phyloP scores from a whole-genome alignment of 2,113 vertebrate genomes.

The Seriola aureovittata region DNA sequence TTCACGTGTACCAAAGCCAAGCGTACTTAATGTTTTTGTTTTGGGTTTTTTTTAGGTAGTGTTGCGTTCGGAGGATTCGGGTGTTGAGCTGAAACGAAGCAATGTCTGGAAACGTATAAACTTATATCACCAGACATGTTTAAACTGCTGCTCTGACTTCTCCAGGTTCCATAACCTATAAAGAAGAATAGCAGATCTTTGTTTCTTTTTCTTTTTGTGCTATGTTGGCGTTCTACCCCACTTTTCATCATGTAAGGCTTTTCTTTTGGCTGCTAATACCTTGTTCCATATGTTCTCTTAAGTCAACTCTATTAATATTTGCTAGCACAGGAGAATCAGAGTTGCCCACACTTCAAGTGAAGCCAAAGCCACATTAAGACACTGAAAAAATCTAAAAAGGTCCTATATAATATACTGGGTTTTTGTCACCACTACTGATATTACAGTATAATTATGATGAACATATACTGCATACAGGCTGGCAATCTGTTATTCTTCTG shows the following conservation, averaged over 20 bases:
- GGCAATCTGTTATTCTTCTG: neutral
- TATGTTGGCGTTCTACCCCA: neutral
- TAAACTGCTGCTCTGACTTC: constrained; percentile 6
- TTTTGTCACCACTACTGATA: neutral
- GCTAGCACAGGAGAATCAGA: neutral
- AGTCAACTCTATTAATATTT: neutral
- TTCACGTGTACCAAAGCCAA: constrained; percentile 53
- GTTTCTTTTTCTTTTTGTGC: neutral
- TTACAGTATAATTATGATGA: neutral
- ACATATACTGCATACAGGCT: too few species aligned
- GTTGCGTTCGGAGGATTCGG: neutral
- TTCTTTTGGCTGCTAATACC: constrained; percentile 2
- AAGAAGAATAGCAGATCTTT: neutral
- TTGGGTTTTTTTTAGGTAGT: neutral
- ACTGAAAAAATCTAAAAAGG: neutral
- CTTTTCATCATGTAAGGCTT: constrained; percentile 2
- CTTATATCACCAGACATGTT: constrained; percentile 16
- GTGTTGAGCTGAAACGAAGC: constrained; percentile 17
- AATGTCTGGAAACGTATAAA: constrained; percentile 30
- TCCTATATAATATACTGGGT: neutral
- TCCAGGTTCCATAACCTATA: neutral
- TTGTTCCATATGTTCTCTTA: constrained; percentile 16
- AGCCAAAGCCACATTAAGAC: constrained; percentile 30
- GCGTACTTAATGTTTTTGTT: neutral
- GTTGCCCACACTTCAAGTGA: constrained; percentile 18